A percentile compares a stretch with the other conserved stretches of the same genome.
Evolutionary conservation across 2,888 invertebrate genomes (phyloP).

Genomic region (Aradus depressus): DNA sequence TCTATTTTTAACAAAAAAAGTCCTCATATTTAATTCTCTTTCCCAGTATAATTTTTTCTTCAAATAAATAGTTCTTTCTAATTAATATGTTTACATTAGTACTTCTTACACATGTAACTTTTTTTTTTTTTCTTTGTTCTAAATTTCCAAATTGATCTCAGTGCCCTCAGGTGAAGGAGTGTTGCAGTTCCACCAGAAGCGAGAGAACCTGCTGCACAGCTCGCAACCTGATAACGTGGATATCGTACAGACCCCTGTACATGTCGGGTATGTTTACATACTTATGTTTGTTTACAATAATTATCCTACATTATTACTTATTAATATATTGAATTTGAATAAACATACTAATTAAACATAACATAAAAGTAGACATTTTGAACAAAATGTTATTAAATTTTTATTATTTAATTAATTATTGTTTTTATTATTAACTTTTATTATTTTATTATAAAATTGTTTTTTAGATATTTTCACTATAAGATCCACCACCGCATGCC

Average conservation of each 20-base stretch:
- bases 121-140: not conserved
- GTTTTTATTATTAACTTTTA: not conserved
- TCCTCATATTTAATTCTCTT: no score
- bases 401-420: not conserved
- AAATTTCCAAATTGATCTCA: not conserved
- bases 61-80: no score
- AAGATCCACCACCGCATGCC: constrained; percentile 26
- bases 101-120: no score
- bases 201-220: constrained; percentile 21
- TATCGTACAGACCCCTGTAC: constrained; percentile 44
- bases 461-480: constrained; percentile 7
- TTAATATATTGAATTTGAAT: not conserved
- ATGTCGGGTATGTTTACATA: constrained; percentile 42
- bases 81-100: no score
- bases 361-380: not conserved
- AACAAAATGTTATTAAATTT: not conserved
- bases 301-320: constrained; percentile 26
- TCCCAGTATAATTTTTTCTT: no score
- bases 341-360: not conserved
- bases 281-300: constrained; percentile 4
- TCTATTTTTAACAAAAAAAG: no score
- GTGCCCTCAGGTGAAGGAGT: constrained; percentile 4
- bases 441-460: not conserved
- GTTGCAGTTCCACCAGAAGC: constrained; percentile 5
- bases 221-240: constrained; percentile 45